Base-by-base conservation (phyloP, 1,140 invertebrate species). In the Brevipalpus yothersi region DNA sequence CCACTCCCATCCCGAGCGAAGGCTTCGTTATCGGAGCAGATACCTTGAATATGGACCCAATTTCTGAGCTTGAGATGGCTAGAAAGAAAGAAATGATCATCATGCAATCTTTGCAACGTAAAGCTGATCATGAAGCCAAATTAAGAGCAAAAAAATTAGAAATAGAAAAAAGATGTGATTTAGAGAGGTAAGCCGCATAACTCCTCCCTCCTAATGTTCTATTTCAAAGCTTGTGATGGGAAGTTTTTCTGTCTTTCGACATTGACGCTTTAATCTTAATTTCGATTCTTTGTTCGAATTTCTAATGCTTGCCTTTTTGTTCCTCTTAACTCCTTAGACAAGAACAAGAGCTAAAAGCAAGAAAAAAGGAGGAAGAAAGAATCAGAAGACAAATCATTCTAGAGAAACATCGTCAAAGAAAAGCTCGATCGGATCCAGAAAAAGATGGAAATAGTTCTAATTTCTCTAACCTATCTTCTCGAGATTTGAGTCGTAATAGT, bases 381-480 rank as follows among this genome's bases (percentile, higher is more conserved):
- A 77, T 81, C 42, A 76, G 87, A 65, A 73, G 91, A 61, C 82
- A 88, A 62, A 77, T 77, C 61, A 96, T 96, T 70, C 78, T 94
- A 63, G 87, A 93, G 69, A 83, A 91, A 69, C 88, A 96, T 73
- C 87, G 90, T 72, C 77, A 93, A 65, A 89, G 93, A 68, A 96
- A 96, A 73, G 80, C 86, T 58, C 86, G 91, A 71, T 87, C 92
- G 75, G 84, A 84, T 49, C 85, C 91, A 68, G 59, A 67, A 58
- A 60, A 60, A 41, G 41, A 63, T 45, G 59, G 56, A 39, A 31
- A 45, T 21, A 58, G 31, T 31, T 39, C 23, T 4, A 58, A n/a
- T 39, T 17, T 19, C 19, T 51, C 49, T 49, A 41, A 40, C 11
- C 15, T 55, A 11, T 53, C 49, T 15, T 15, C 61, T 9, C 42